phyloP scores from a whole-genome alignment of 1,140 invertebrate genomes.

The Bombus turneri region DNA sequence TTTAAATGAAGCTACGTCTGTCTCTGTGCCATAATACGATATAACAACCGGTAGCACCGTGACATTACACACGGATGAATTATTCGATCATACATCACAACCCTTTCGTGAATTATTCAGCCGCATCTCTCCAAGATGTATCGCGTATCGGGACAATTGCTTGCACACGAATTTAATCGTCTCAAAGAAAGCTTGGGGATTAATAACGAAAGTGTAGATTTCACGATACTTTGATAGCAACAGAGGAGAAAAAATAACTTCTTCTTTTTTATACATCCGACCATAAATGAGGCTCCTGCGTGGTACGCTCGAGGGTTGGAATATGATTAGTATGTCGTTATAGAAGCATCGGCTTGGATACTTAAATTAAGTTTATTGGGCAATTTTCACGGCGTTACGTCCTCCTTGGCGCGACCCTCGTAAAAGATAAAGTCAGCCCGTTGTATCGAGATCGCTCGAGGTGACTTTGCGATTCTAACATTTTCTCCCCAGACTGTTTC shows the following conservation, averaged over 20 bases:
- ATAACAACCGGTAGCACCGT: slow-evolving; percentile 26
- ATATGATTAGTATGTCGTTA: slow-evolving; percentile 75
- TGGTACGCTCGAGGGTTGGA: slow-evolving; percentile 52
- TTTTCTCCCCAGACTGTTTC: neutral
- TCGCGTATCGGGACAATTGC: neutral
- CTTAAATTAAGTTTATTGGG: slow-evolving; percentile 76
- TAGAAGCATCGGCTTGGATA: slow-evolving; percentile 63
- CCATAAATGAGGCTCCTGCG: slow-evolving; percentile 50
- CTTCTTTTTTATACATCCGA: slow-evolving; percentile 38
- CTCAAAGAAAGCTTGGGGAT: neutral
- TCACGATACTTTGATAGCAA: slow-evolving; percentile 3
- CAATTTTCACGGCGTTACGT: slow-evolving; percentile 73
- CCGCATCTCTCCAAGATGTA: neutral
- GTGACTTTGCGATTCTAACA: slow-evolving; percentile 12
- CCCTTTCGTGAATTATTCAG: slow-evolving; percentile 66
- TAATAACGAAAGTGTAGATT: slow-evolving; percentile 35
- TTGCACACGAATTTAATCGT: neutral
- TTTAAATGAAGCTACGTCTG: slow-evolving; percentile 69
- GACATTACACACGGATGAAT: slow-evolving; percentile 57
- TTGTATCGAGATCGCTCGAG: slow-evolving; percentile 52
- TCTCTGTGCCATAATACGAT: slow-evolving; percentile 29
- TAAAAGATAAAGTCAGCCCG: slow-evolving; percentile 60
- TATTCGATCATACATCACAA: slow-evolving; percentile 70
- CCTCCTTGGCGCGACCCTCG: slow-evolving; percentile 58
- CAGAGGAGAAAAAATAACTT: neutral